These are phyloP conservation scores for Megathymus violae DNA, from an alignment of 1,140 invertebrate species.

Conservation along the genomic window DNA sequence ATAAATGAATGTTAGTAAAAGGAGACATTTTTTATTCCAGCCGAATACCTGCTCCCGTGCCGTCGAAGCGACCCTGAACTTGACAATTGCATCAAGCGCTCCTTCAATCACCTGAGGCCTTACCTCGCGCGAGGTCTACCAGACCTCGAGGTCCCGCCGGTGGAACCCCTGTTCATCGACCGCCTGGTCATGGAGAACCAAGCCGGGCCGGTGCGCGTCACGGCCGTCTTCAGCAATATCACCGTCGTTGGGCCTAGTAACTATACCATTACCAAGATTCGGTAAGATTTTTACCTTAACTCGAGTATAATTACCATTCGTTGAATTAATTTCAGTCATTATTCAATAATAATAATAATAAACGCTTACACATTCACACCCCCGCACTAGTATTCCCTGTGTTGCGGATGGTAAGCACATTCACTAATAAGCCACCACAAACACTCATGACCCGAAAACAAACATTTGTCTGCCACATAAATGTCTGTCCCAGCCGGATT, in stretches of 20 bases:
- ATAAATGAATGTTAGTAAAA: no score
- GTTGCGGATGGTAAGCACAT: no score
- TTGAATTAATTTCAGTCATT: no score
- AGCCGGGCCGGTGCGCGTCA: conserved; percentile 88
- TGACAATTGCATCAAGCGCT: conserved; percentile 87
- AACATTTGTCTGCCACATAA: no score
- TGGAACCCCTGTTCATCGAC: conserved; percentile 89
- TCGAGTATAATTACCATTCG: no score
- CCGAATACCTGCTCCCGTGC: conserved; percentile 89
- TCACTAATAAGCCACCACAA: no score
- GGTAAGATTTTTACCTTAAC: no score
- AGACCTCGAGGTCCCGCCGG: conserved; percentile 88
- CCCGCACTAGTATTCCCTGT: no score
- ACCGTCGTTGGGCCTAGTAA: conserved; percentile 89
- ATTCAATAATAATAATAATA: no score
- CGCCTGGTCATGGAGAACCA: conserved; percentile 90
- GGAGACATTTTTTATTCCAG: conserved; percentile 83
- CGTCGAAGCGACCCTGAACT: conserved; percentile 86
- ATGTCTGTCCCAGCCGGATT: no score
- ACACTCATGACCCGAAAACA: no score
- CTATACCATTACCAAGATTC: conserved; percentile 86
- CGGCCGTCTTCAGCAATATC: conserved; percentile 88
- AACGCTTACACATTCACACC: no score
- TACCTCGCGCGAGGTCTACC: conserved; percentile 88
- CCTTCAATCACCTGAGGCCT: conserved; percentile 88